Evolutionary conservation across 1,140 invertebrate genomes (phyloP), one percentile per base, ranked within the genome.

Genomic region (Episyrphus balteatus): DNA sequence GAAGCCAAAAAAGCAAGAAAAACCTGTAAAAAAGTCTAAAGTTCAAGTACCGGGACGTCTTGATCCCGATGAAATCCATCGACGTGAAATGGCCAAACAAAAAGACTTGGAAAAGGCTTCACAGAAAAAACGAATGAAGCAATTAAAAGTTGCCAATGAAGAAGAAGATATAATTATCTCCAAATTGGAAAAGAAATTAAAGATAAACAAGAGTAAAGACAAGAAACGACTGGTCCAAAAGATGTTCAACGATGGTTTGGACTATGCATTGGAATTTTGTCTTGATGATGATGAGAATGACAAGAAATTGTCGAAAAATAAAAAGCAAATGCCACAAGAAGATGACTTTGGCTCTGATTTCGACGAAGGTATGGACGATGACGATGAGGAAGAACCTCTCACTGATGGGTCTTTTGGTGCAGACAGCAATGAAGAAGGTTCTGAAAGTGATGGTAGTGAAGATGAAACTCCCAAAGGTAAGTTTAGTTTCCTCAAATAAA

Each of bases 201-300:
- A 85, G 53, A 57, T 95, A 5, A 86, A 91, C 47, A 83, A 81
- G 56, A 75, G 73, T 40, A 86, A 84, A 59, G 77, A 73, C 26
- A 87, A 88, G 58, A 75, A 73, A 43, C 60, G 60, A 2, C 26
- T 62, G 26, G 73, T 86, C 33, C 84, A 87, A 7, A 84, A 85
- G 57, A 82, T 80, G 51, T 93, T 93, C 70, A 61, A 76, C 36
- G 89, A 92, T 76, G 90, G 90, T 2, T 71, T 93, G 26, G 88
- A 91, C 62, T 93, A 88, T 88, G 86, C 88, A 76, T 77, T 92
- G 52, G 86, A 92, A 70, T 76, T 88, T 39, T 89, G 87, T 66
- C 78, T 90, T 64, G 73, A 76, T 44, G 76, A 84, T 46, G 84
- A 80, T 53, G 76, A 80, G 59, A 73, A 62, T 46, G 48, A 50